phyloP scores from a whole-genome alignment of 2,113 vertebrate species.

The Clarias magur region DNA sequence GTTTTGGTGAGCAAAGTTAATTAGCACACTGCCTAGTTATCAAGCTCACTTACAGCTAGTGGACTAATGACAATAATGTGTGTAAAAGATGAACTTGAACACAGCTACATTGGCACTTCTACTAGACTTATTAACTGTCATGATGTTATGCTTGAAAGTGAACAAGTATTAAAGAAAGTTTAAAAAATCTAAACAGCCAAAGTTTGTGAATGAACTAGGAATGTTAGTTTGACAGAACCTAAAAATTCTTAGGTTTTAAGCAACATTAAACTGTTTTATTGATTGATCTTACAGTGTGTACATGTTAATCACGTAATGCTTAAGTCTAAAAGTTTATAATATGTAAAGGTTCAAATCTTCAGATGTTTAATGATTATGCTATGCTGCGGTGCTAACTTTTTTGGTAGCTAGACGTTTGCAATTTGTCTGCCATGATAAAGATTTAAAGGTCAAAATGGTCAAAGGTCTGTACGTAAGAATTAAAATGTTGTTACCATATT shows the following conservation, averaged over 20 bases:
- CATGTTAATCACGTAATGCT: background rate
- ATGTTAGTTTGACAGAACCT: background rate
- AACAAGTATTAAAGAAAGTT: background rate
- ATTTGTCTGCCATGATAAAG: no score
- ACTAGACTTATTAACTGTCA: background rate
- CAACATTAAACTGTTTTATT: no score
- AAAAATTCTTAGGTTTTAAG: background rate
- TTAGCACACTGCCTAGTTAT: background rate
- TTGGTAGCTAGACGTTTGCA: background rate
- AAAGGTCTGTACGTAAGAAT: no score
- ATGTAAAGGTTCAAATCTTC: background rate
- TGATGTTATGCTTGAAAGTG: background rate
- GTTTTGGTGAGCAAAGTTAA: background rate
- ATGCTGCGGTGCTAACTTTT: background rate
- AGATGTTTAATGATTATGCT: background rate
- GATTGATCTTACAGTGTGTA: background rate
- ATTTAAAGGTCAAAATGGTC: no score
- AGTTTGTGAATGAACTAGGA: background rate
- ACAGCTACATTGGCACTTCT: background rate
- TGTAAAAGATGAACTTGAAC: background rate
- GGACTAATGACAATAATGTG: background rate
- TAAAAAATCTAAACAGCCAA: background rate
- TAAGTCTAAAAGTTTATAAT: background rate
- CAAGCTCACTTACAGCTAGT: background rate
- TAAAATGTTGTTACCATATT: no score